These are phyloP conservation scores for Margarornis squamiger DNA, from an alignment of 2,797 vertebrate genomes.

Conservation along the genomic window DNA sequence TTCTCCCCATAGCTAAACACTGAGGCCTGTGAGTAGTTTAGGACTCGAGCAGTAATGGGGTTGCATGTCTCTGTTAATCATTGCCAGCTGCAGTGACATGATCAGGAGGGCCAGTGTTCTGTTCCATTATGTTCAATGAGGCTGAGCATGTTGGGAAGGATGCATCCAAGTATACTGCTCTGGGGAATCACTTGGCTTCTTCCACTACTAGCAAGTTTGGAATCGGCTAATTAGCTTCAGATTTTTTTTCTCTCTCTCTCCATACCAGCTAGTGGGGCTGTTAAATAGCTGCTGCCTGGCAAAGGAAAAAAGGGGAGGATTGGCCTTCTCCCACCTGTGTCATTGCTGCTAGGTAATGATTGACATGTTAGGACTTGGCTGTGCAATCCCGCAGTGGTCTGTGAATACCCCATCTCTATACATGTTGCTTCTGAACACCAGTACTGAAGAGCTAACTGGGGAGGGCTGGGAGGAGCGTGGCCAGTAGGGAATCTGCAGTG, in stretches of 20 bases:
- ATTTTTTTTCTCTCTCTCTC: constrained; percentile 36
- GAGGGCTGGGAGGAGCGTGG: constrained; percentile 62
- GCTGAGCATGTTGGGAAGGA: constrained; percentile 74
- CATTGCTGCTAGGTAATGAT: constrained; percentile 83
- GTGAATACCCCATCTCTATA: constrained; percentile 68
- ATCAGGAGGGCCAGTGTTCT: constrained; percentile 75
- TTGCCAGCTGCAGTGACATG: constrained; percentile 82
- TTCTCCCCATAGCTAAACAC: constrained; percentile 71
- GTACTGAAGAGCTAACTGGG: constrained; percentile 73
- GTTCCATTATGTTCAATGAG: constrained; percentile 66
- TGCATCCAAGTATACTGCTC: constrained; percentile 63
- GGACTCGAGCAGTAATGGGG: constrained; percentile 75
- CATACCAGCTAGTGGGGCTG: constrained; percentile 73
- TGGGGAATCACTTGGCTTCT: constrained; percentile 76
- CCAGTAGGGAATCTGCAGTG: constrained; percentile 65
- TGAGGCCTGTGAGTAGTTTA: constrained; percentile 78
- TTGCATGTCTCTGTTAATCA: constrained; percentile 81
- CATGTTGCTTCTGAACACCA: constrained; percentile 76
- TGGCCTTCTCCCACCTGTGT: constrained; percentile 76
- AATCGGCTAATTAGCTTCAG: constrained; percentile 77
- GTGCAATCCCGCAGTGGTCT: constrained; percentile 74
- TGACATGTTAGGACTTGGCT: constrained; percentile 77
- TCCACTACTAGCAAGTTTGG: constrained; percentile 66
- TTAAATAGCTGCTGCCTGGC: constrained; percentile 74
- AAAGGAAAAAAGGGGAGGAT: constrained; percentile 72